phyloP scores from a whole-genome alignment of 2,888 invertebrate genomes.

The Argyresthia albistria region DNA sequence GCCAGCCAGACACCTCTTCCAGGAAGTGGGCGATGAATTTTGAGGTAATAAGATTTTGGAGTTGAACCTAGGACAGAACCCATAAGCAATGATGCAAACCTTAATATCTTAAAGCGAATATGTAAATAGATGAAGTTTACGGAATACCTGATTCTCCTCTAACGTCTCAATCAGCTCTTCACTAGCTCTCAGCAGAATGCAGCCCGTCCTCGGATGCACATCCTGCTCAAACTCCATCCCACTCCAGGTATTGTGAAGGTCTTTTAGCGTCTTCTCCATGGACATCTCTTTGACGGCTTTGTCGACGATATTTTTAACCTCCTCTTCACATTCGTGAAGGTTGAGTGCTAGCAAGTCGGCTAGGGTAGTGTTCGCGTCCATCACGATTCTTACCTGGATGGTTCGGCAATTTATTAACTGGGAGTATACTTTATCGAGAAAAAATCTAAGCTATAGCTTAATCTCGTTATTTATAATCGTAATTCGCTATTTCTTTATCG shows the following conservation, averaged over 20 bases:
- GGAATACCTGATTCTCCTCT: constrained; percentile 93
- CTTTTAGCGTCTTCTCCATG: constrained; percentile 95
- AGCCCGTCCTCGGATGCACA: constrained; percentile 88
- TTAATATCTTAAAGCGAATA: neutral
- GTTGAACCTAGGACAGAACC: constrained; percentile 77
- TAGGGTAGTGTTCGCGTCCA: constrained; percentile 93
- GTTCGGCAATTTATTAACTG: neutral
- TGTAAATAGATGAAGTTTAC: neutral
- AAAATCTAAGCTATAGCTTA: too few relatives aligned
- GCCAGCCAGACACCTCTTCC: constrained; percentile 95
- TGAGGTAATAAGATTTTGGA: constrained; percentile 96
- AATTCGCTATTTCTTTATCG: too few relatives aligned
- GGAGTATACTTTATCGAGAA: too few relatives aligned
- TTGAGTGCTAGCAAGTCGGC: constrained; percentile 93
- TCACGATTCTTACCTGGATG: constrained; percentile 93
- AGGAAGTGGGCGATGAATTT: constrained; percentile 97
- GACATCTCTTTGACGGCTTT: constrained; percentile 99
- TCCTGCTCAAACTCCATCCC: constrained; percentile 95
- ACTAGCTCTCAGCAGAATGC: constrained; percentile 87
- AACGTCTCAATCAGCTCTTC: constrained; percentile 97
- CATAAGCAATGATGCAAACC: neutral
- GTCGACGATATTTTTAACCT: constrained; percentile 97
- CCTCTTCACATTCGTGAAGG: constrained; percentile 97
- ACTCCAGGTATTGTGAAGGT: constrained; percentile 93
- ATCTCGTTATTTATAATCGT: too few relatives aligned